These are phyloP conservation scores for Knipowitschia caucasica DNA, from an alignment of 2,797 vertebrate genomes.

Conservation along the genomic window DNA sequence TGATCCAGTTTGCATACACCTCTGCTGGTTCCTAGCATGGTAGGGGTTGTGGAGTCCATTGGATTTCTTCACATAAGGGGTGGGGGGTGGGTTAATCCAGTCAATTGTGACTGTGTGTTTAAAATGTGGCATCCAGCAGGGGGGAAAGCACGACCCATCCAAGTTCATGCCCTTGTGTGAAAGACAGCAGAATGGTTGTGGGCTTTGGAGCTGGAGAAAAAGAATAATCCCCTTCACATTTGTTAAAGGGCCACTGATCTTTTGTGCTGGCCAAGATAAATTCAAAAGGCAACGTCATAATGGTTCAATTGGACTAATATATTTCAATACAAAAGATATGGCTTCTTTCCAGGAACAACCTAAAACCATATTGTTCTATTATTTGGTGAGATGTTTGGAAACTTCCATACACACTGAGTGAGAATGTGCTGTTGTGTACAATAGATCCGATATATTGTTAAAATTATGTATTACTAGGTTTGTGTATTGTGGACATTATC, in stretches of 20 bases:
- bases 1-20: constrained; percentile 98
- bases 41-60: constrained; percentile 88
- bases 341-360: constrained; percentile 78
- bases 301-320: constrained; percentile 79
- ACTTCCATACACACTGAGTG: constrained; percentile 73
- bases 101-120: constrained; percentile 92
- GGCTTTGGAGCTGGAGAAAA: constrained; percentile 71
- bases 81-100: constrained; percentile 82
- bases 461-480: too few relatives aligned
- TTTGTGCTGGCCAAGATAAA: constrained; percentile 76
- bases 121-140: constrained; percentile 86
- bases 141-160: constrained; percentile 83
- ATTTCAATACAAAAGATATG: constrained; percentile 76
- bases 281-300: constrained; percentile 81
- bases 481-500: constrained; percentile 47
- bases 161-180: constrained; percentile 88
- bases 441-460: too few relatives aligned
- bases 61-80: constrained; percentile 77
- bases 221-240: constrained; percentile 87
- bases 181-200: constrained; percentile 80
- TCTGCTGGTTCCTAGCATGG: constrained; percentile 89
- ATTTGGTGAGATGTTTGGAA: constrained; percentile 76
- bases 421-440: constrained; percentile 76
- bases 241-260: constrained; percentile 79
- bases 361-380: constrained; percentile 78